Percentiles rank a stretch among this genome's conserved stretches.
These are phyloP conservation scores for Drosophila virilis DNA, from an alignment of 1,140 invertebrate genomes.

Conservation along the genomic window DNA sequence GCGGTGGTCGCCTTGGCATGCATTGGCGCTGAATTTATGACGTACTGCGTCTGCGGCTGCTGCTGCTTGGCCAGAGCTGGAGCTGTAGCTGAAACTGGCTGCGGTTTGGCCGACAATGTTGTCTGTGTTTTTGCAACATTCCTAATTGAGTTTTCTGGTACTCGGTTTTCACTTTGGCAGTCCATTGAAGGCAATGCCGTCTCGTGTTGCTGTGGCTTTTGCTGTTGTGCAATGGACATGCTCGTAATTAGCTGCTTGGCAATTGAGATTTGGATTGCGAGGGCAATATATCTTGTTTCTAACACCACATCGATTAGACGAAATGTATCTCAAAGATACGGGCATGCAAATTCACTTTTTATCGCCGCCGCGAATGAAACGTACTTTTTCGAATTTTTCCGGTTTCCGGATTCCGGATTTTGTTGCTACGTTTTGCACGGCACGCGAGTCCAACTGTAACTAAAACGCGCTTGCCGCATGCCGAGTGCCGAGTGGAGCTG, in stretches of 20 bases:
- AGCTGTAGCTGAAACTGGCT: slow-evolving; percentile 12
- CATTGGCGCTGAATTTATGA: slow-evolving; percentile 76
- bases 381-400: background rate
- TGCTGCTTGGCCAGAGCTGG: slow-evolving; percentile 36
- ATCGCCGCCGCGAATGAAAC: background rate
- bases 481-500: slow-evolving; percentile 8
- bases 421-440: slow-evolving; percentile 37
- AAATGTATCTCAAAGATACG: slow-evolving; percentile 24
- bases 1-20: slow-evolving; percentile 75
- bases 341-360: slow-evolving; percentile 20
- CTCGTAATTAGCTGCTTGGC: slow-evolving; percentile 53
- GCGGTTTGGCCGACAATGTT: slow-evolving; percentile 36
- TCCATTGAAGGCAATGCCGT: slow-evolving; percentile 57
- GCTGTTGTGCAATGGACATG: slow-evolving; percentile 58
- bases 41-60: slow-evolving; percentile 63
- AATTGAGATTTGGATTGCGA: slow-evolving; percentile 15
- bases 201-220: slow-evolving; percentile 17
- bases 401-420: background rate
- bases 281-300: slow-evolving; percentile 53
- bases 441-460: slow-evolving; percentile 61
- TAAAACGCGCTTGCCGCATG: slow-evolving; percentile 48
- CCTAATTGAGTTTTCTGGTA: slow-evolving; percentile 81
- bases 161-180: slow-evolving; percentile 72
- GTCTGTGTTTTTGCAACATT: slow-evolving; percentile 60
- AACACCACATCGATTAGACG: slow-evolving; percentile 41